Conservation (phyloP, 2,888 invertebrate genomes). For the Bhutanitis thaidina region DNA sequence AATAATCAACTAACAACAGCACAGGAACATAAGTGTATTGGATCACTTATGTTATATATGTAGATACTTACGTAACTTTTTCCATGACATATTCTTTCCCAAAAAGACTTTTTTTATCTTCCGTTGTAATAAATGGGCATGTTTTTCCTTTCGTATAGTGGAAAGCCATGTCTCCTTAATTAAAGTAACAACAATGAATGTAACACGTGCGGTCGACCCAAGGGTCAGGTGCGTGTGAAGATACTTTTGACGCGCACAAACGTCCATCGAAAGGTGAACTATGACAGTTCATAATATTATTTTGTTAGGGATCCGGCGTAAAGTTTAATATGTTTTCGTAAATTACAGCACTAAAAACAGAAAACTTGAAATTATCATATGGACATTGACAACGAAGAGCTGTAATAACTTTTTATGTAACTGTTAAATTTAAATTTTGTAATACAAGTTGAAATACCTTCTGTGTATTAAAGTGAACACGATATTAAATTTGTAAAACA, state of each 20-base stretch:
- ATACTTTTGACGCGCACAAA: constrained; percentile 24
- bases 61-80: not conserved
- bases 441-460: too few relatives aligned
- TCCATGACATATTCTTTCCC: constrained; percentile 1
- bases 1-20: too few relatives aligned
- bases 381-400: too few relatives aligned
- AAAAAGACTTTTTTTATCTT: constrained; percentile 16
- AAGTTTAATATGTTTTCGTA: constrained; percentile 9
- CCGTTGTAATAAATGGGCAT: constrained; percentile 18
- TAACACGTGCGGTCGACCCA: constrained; percentile 35
- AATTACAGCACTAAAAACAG: constrained; percentile 5
- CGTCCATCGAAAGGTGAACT: constrained; percentile 29
- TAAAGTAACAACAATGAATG: constrained; percentile 40
- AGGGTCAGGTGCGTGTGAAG: constrained; percentile 39
- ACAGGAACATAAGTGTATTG: too few relatives aligned
- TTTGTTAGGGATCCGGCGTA: not conserved
- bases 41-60: constrained; percentile 1
- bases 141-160: constrained; percentile 30
- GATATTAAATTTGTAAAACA: too few relatives aligned
- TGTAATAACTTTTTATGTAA: too few relatives aligned
- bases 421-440: too few relatives aligned
- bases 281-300: constrained; percentile 14
- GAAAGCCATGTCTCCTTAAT: constrained; percentile 45
- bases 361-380: constrained; percentile 8
- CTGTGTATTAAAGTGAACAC: too few relatives aligned